Percentiles rank a stretch among this genome's conserved stretches.
phyloP scores from a whole-genome alignment of 2,888 invertebrate species.

The Nomada ferruginata region DNA sequence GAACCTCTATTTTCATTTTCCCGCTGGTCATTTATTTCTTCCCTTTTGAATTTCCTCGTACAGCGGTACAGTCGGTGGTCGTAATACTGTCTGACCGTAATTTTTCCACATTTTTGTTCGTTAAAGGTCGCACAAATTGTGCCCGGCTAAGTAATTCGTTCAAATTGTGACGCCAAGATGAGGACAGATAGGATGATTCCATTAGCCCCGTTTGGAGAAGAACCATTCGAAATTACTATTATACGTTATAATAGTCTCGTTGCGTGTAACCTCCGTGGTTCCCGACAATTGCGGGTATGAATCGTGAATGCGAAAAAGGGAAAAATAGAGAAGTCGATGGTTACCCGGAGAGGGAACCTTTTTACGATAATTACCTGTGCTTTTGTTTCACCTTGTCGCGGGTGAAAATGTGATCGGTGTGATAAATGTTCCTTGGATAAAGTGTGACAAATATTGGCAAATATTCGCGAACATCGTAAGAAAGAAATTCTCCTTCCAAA shows the following conservation, averaged over 20 bases:
- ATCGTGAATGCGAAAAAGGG: slow-evolving; percentile 13
- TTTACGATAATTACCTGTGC: neutral
- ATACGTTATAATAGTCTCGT: slow-evolving; percentile 22
- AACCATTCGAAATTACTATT: slow-evolving; percentile 42
- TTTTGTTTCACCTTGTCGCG: neutral
- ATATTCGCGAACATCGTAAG: too few species aligned
- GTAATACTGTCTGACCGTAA: slow-evolving; percentile 22
- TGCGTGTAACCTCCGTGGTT: slow-evolving; percentile 8
- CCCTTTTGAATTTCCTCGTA: slow-evolving; percentile 27
- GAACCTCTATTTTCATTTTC: slow-evolving; percentile 41
- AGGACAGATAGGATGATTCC: slow-evolving; percentile 32
- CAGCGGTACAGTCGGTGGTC: neutral
- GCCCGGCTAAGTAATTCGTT: slow-evolving; percentile 31
- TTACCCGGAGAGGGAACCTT: neutral
- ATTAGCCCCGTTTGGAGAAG: neutral
- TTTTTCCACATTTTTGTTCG: slow-evolving; percentile 53
- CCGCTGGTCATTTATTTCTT: neutral
- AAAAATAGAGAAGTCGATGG: slow-evolving; percentile 20
- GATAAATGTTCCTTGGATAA: neutral
- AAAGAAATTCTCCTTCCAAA: too few species aligned
- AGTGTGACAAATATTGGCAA: too few species aligned
- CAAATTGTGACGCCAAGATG: slow-evolving; percentile 6
- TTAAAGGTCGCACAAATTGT: slow-evolving; percentile 44
- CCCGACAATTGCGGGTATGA: slow-evolving; percentile 18
- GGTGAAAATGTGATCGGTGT: neutral